Conservation (phyloP, 2,113 vertebrate species). For the Etia nguti region DNA sequence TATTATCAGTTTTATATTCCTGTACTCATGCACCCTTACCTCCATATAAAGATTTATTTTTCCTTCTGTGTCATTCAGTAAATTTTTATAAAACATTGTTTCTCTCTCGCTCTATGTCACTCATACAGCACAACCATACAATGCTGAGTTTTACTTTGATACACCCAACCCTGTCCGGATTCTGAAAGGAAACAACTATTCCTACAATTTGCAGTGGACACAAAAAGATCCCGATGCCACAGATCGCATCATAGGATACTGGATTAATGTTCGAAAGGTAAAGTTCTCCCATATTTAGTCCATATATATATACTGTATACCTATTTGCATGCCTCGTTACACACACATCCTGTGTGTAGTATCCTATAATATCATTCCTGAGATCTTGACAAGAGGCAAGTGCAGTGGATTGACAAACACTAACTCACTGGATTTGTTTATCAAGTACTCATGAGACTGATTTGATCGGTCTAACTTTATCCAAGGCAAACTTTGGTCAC, state of each 20-base stretch:
- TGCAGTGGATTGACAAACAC: not conserved
- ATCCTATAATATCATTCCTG: not conserved
- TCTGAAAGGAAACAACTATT: slow-evolving; percentile 91
- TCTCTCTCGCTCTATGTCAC: not conserved
- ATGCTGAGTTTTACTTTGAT: slow-evolving; percentile 97
- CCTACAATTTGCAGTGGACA: slow-evolving; percentile 95
- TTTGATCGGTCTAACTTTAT: not conserved
- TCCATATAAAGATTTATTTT: not conserved
- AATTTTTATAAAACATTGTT: not conserved
- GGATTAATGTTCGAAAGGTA: slow-evolving; percentile 87
- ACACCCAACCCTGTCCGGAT: slow-evolving; percentile 91
- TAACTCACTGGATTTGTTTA: not conserved
- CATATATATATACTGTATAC: not conserved
- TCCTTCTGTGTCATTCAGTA: not conserved
- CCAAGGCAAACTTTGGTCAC: not conserved
- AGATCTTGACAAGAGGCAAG: not conserved
- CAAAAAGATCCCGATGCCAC: slow-evolving; percentile 90
- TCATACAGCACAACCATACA: slow-evolving; percentile 84
- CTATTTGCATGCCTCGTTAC: not conserved
- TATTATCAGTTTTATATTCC: not conserved
- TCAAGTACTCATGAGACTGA: not conserved
- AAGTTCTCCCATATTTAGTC: not conserved
- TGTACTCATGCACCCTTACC: not conserved
- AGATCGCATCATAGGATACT: slow-evolving; percentile 87
- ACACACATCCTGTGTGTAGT: not conserved